Conservation (phyloP, 2,888 invertebrate species). For the Amorpha juglandis region DNA sequence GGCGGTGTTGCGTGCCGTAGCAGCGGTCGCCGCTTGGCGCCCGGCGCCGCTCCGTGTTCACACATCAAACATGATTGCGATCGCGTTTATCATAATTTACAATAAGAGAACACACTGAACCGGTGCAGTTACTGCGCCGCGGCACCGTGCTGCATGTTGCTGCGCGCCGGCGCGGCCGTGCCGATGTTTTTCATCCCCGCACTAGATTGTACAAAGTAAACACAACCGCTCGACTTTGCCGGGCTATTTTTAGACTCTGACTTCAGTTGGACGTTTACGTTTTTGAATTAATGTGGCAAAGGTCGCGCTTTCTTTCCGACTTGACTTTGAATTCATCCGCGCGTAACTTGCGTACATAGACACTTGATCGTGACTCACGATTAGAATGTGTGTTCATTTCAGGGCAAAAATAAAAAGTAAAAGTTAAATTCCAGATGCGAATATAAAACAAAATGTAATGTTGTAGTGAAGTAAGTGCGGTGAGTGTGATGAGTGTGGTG, state of each 20-base stretch:
- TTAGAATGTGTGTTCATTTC: conserved; percentile 4
- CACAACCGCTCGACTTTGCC: conserved; percentile 60
- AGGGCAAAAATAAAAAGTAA: conserved; percentile 1
- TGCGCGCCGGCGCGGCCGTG: conserved; percentile 3
- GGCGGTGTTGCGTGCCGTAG: conserved; percentile 37
- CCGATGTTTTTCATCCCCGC: conserved; percentile 51
- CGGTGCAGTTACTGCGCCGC: background rate
- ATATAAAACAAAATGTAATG: background rate
- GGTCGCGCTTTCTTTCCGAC: conserved; percentile 24
- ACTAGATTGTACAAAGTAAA: conserved; percentile 68
- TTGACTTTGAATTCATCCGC: conserved; percentile 10
- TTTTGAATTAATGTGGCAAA: conserved; percentile 24
- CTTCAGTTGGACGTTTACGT: conserved; percentile 53
- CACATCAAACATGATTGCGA: conserved; percentile 2
- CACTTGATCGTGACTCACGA: background rate
- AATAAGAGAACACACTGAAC: background rate
- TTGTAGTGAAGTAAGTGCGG: background rate
- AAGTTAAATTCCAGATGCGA: conserved; percentile 1
- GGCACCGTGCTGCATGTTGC: background rate
- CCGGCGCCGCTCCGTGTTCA: conserved; percentile 12
- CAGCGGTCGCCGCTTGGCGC: background rate
- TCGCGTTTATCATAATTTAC: background rate
- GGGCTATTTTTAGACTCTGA: conserved; percentile 72
- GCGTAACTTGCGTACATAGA: no score
- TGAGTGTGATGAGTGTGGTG: background rate